phyloP scores from a whole-genome alignment of 2,797 vertebrate genomes.

The Scolopax rusticola region DNA sequence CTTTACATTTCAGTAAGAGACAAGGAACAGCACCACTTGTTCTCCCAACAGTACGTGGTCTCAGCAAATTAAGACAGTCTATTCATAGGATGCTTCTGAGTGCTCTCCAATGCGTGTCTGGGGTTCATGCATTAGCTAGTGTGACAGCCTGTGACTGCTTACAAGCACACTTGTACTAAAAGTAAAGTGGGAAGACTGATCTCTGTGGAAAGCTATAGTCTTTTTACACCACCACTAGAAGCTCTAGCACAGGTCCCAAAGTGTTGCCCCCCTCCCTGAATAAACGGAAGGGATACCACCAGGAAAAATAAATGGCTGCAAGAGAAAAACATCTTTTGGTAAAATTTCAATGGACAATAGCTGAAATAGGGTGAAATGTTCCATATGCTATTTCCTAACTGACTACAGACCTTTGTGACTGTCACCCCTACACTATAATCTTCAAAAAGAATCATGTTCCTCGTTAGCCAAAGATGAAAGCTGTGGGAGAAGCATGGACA shows the following conservation, averaged over 20 bases:
- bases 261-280: not conserved
- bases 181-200: not conserved
- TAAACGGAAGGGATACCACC: not conserved
- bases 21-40: not conserved
- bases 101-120: fast-evolving
- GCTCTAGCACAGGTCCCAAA: not conserved
- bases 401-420: not conserved
- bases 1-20: not conserved
- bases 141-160: not conserved
- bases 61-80: not conserved
- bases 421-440: not conserved
- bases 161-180: not conserved
- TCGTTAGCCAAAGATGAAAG: not conserved
- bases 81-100: not conserved
- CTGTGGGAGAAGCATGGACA: not conserved
- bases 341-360: not conserved
- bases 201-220: not conserved
- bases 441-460: not conserved
- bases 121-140: fast-evolving
- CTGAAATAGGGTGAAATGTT: not conserved
- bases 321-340: not conserved
- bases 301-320: not conserved
- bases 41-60: not conserved
- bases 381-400: not conserved
- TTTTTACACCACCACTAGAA: not conserved